Base-by-base conservation (phyloP, 1,140 invertebrate genomes). In the Brachionus angularis region DNA sequence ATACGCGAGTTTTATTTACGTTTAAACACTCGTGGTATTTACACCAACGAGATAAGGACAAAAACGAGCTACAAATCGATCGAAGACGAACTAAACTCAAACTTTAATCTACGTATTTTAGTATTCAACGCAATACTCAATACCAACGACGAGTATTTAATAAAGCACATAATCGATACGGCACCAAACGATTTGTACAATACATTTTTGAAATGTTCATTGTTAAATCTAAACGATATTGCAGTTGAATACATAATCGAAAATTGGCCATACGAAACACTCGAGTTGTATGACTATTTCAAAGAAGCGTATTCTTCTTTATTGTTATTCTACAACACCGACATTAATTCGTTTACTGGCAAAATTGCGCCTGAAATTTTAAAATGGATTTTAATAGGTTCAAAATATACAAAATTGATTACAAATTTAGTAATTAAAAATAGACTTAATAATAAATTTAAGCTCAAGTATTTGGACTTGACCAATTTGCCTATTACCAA, bases 311-410 rank as follows among this genome's bases (percentile, higher is more conserved):
- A 58, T 39, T 39, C 53, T 29, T 36, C 33, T 1, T 16, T 58
- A 12, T 33, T 58, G 10, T 36, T 58, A 1, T 58, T 39, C 8
- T 58, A 34, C 18, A 58, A 58, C 18, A 58, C 53, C 4, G 53
- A 58, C 16, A 58, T 36, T n/a, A 58, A 58, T 39, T 58, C 53
- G 7, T 58, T 39, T 23, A 58, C 53, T 25, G 53, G 53, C 18
- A 58, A 58, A 58, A 36, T 58, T 23, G 53, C 53, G 10, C 33
- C 53, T 2, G 53, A 58, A 10, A 58, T 58, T 3, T 23, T 58
- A 16, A 58, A 58, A 58, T 58, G 53, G 53, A 18, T 58, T 7
- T 58, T 39, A 8, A 58, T 58, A 14, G 53, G 53, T 8, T 39
- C 53, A 21, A 58, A 58, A 23, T 58, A 58, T 33, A 36, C 53